A percentile compares a stretch with the other conserved stretches of the same genome.
These are phyloP conservation scores for Spialia ferax DNA, from an alignment of 2,888 invertebrate genomes.

Conservation along the genomic window DNA sequence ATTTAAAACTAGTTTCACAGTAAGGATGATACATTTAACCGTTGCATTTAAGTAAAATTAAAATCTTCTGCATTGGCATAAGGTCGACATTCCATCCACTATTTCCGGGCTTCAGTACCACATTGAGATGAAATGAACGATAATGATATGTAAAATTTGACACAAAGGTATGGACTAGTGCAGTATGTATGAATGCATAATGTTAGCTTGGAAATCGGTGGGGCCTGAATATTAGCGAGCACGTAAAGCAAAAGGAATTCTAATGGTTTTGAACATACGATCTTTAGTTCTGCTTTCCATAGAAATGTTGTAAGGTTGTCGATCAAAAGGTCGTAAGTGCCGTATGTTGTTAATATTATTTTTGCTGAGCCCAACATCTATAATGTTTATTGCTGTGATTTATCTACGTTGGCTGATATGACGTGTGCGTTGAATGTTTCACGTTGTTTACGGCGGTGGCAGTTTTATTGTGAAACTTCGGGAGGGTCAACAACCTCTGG, in stretches of 20 bases:
- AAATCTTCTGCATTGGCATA: neutral
- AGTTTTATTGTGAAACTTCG: conserved; percentile 37
- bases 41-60: neutral
- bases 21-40: neutral
- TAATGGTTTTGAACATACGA: conserved; percentile 7
- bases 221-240: conserved; percentile 23
- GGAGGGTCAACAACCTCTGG: conserved; percentile 23
- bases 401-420: conserved; percentile 35
- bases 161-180: conserved; percentile 37
- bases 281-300: conserved; percentile 16
- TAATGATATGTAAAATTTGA: conserved; percentile 39
- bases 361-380: neutral
- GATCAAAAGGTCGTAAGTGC: conserved; percentile 23
- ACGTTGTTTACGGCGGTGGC: conserved; percentile 36
- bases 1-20: neutral
- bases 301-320: neutral
- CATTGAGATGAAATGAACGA: conserved; percentile 18
- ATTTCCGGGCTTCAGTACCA: conserved; percentile 3
- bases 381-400: conserved; percentile 38
- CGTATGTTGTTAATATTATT: neutral
- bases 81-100: neutral
- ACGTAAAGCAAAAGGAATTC: neutral
- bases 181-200: conserved; percentile 44
- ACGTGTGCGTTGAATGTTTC: conserved; percentile 40
- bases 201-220: conserved; percentile 32